Evolutionary conservation across 92 coral and sea anemone genomes (phyloP), one percentile per base, ranked within the genome.

Genomic region (Heliopora coerulea): DNA sequence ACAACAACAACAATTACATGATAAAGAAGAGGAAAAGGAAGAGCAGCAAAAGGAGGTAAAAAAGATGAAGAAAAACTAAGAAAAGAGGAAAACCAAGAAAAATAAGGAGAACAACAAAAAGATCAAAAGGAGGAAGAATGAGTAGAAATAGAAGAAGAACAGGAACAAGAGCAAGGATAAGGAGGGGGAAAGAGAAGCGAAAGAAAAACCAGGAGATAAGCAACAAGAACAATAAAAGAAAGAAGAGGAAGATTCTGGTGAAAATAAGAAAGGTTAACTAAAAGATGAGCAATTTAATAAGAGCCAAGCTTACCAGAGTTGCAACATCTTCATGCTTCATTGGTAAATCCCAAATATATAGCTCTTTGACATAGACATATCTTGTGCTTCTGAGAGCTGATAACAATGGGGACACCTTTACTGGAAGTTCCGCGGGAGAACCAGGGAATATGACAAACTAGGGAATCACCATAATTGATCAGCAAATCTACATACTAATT

Each of bases 321-420:
- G 98, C 96, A 26, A 84, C 96, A 85, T 93, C 95, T 62, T 93
- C 96, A 59, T 93, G 98, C 49, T 86, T 87, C 91, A 90, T 81
- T 21, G 95, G 91, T 5, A 93, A 59, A 74, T 90, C 96, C 98
- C 98, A 93, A 49, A 93, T 82, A 68, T 93, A 93, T 60, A 93
- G 63, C 61, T 93, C 98, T 82, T 93, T 93, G 58, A 87, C 76
- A 72, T 90, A 86, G 11, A 88, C 91, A 75, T 93, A 93, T 78
- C 98, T 85, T 24, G 86, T 90, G 73, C 93, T 86, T 69, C 98
- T 73, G 54, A 93, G 76, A 32, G 98, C 95, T 40, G 96, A 83
- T 54, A 93, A 82, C 28, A 93, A 78, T n/a, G 98, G 96, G 10
- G 91, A 87, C 1, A 90, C 86, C 74, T 90, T 93, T 14, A 93